Evolutionary conservation across 2,888 invertebrate species (phyloP), one percentile per base, ranked within the genome.

Genomic region (Papilio demoleus): DNA sequence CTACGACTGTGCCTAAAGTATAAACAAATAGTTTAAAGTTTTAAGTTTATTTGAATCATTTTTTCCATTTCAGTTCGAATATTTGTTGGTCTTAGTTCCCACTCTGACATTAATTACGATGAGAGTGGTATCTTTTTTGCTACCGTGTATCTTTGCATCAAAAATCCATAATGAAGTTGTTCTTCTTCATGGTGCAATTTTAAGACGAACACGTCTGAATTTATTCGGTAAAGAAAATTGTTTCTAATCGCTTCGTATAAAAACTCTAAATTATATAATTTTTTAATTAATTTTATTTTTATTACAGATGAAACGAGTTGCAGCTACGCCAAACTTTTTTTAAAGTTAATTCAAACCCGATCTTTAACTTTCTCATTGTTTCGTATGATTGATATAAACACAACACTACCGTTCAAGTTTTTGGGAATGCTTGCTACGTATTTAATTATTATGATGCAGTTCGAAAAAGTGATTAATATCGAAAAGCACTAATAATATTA

Each of bases 391-490:
- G 80, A 86, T 72, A 81, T 91, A 50, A 87, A 89, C 70, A 82
- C 88, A 61, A 85, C 89, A 0, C 77, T 91, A n/a, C 90, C 90
- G 0, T 87, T 91, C 72, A 87, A 88, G 71, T 86, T 87, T 71
- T 72, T 85, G 12, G 87, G 85, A 0, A 75, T 90, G 4, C 79
- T 89, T 1, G 78, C 86, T 17, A 88, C 88, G 0, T 90, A 91
- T 64, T 80, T 90, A 6, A 87, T 91, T 58, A 90, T 90, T 65
- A 66, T 90, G 69, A 73, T 91, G 60, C 90, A 91, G 74, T 81
- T 81, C 58, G 74, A 78, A 42, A 90, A 90, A 79, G 87, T 90
- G 31, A 77, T 85, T 80, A 62, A 81, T 81, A 40, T 78, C 66
- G 72, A 61, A 22, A 47, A 47, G 6, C 0, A 47, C 12, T 4